phyloP scores from a whole-genome alignment of 2,888 invertebrate genomes.

The Apamea monoglypha region DNA sequence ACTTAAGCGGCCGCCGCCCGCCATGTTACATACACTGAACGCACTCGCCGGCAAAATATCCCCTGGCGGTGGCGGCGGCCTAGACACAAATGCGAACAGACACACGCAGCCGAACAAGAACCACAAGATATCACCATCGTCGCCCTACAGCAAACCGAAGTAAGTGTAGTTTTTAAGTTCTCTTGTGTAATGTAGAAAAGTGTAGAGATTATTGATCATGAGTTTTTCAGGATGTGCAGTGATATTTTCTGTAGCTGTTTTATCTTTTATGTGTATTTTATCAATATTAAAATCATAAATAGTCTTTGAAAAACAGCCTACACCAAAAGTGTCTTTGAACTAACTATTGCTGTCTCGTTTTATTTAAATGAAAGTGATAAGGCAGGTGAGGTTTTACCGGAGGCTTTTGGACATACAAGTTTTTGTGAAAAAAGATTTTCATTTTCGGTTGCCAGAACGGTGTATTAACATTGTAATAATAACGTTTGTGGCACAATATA shows the following conservation, averaged over 20 bases:
- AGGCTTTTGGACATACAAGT: background rate
- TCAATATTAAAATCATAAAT: background rate
- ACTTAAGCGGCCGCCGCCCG: constrained; percentile 92
- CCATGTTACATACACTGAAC: constrained; percentile 96
- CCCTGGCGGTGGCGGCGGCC: constrained; percentile 93
- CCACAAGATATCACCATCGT: constrained; percentile 86
- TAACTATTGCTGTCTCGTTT: constrained; percentile 30
- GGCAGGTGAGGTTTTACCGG: background rate
- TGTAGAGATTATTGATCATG: constrained; percentile 5
- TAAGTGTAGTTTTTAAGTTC: constrained; percentile 76
- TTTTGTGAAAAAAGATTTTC: constrained; percentile 1
- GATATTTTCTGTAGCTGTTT: background rate
- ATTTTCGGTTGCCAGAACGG: background rate
- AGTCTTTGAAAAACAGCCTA: background rate
- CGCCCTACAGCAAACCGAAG: constrained; percentile 89
- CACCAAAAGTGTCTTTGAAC: background rate
- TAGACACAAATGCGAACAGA: constrained; percentile 93
- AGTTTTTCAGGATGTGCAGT: constrained; percentile 22
- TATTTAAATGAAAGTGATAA: constrained; percentile 23
- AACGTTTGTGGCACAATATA: constrained; percentile 24
- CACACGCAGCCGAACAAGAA: constrained; percentile 89
- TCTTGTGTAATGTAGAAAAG: constrained; percentile 11
- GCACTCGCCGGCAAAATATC: constrained; percentile 97
- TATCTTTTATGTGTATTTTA: background rate
- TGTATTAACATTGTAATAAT: constrained; percentile 21